Conservation (phyloP, 2,113 vertebrate species). For the Mormyrus iriodes region DNA sequence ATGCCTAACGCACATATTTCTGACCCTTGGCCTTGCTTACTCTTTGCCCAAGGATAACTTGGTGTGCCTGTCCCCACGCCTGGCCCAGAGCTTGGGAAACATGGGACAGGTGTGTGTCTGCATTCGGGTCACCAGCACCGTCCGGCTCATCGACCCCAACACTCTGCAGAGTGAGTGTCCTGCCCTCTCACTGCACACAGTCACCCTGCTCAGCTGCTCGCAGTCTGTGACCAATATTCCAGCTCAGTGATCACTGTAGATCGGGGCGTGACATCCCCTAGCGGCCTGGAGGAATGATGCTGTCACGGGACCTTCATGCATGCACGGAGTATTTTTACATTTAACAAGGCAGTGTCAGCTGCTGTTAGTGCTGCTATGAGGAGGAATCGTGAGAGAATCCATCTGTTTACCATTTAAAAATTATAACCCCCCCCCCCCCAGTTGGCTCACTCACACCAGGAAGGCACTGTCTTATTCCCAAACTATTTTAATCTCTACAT, state of each 20-base stretch:
- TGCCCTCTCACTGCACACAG: too few relatives aligned
- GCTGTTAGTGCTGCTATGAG: background rate
- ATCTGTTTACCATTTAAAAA: background rate
- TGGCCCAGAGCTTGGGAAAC: conserved; percentile 91
- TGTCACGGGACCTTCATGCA: background rate
- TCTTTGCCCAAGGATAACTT: conserved; percentile 77
- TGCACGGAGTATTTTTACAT: background rate
- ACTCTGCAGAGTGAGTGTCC: conserved; percentile 82
- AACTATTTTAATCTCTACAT: background rate
- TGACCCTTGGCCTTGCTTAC: conserved; percentile 17
- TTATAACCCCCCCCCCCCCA: background rate
- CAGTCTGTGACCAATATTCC: background rate
- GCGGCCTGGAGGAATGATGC: background rate
- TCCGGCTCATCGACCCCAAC: conserved; percentile 88
- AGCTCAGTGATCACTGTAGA: background rate
- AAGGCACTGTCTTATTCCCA: background rate
- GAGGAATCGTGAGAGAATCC: background rate
- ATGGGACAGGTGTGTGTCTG: conserved; percentile 95
- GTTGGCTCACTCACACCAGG: background rate
- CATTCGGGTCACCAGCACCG: conserved; percentile 77
- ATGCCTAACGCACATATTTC: background rate
- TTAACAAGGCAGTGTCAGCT: background rate
- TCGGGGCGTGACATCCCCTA: background rate
- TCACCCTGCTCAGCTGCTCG: background rate
- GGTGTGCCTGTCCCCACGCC: conserved; percentile 84